These are phyloP conservation scores for Sander vitreus DNA, from an alignment of 2,113 vertebrate genomes.

Conservation along the genomic window DNA sequence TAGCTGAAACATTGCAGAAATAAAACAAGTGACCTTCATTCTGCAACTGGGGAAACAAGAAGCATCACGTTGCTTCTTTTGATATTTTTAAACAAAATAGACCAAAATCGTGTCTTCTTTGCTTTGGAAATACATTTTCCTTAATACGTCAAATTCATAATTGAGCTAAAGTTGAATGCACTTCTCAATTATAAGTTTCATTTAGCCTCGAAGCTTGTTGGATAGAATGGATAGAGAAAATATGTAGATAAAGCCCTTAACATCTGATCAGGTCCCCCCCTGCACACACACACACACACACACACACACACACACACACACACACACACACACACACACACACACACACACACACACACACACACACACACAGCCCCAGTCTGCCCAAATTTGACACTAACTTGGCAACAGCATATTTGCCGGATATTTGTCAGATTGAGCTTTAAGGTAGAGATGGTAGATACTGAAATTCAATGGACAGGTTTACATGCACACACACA, in stretches of 20 bases:
- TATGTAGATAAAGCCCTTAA: conserved; percentile 29
- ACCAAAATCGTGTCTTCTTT: not conserved
- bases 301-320: not conserved
- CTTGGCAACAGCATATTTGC: conserved; percentile 39
- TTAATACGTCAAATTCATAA: conserved; percentile 15
- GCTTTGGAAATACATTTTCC: conserved; percentile 5
- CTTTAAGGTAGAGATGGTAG: conserved; percentile 56
- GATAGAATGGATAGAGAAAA: conserved; percentile 1
- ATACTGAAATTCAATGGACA: conserved; percentile 45
- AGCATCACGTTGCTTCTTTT: not conserved
- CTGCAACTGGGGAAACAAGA: not conserved
- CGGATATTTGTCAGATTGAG: conserved; percentile 51
- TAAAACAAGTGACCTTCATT: not conserved
- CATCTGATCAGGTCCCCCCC: not conserved
- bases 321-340: not conserved
- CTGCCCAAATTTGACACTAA: conserved; percentile 33
- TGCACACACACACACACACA: conserved; percentile 5
- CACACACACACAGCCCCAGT: not conserved
- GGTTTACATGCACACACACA: conserved; percentile 50
- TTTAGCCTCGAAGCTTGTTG: not conserved
- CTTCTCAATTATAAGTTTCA: not conserved
- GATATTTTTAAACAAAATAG: not conserved
- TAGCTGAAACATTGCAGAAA: conserved; percentile 21
- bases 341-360: not conserved
- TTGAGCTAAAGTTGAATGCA: conserved; percentile 3